Evolutionary conservation across 2,113 vertebrate genomes (phyloP).

Genomic region (Nestor notabilis): DNA sequence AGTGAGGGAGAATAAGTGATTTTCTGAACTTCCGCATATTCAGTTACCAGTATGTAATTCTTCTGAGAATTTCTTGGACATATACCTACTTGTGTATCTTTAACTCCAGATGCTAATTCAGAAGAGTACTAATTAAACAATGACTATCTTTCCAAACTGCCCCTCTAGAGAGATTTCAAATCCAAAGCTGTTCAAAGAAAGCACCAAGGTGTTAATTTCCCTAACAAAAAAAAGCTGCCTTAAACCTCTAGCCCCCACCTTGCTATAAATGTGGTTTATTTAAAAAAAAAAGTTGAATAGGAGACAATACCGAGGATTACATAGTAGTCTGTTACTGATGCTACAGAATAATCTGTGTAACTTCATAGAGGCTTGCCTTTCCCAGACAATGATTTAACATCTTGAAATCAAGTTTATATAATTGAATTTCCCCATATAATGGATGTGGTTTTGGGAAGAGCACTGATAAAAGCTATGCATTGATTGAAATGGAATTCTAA

Average conservation of each 20-base stretch:
- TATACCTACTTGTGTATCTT: slow-evolving; percentile 6
- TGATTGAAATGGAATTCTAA: slow-evolving; percentile 52
- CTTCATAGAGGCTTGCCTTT: not conserved
- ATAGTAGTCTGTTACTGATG: not conserved
- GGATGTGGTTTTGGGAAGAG: slow-evolving; percentile 9
- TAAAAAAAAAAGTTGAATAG: not conserved
- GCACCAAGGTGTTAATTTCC: not conserved
- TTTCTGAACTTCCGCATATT: slow-evolving; percentile 27
- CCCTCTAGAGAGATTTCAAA: slow-evolving; percentile 21
- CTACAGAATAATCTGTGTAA: not conserved
- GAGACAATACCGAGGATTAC: not conserved
- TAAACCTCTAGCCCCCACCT: not conserved
- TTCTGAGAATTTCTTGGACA: slow-evolving; percentile 31
- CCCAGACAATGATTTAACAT: slow-evolving; percentile 5
- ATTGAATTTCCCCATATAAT: slow-evolving; percentile 16
- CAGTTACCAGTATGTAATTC: slow-evolving; percentile 7
- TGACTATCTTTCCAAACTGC: not conserved
- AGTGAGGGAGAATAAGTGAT: not conserved
- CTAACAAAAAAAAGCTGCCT: not conserved
- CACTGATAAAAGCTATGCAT: not conserved
- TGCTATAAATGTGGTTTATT: not conserved
- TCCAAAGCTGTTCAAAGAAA: not conserved
- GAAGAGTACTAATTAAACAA: slow-evolving; percentile 48
- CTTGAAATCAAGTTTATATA: slow-evolving; percentile 43
- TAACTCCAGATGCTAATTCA: slow-evolving; percentile 33